Evolutionary conservation across 2,113 vertebrate species (phyloP).

Genomic region (Toxotes chatareus): DNA sequence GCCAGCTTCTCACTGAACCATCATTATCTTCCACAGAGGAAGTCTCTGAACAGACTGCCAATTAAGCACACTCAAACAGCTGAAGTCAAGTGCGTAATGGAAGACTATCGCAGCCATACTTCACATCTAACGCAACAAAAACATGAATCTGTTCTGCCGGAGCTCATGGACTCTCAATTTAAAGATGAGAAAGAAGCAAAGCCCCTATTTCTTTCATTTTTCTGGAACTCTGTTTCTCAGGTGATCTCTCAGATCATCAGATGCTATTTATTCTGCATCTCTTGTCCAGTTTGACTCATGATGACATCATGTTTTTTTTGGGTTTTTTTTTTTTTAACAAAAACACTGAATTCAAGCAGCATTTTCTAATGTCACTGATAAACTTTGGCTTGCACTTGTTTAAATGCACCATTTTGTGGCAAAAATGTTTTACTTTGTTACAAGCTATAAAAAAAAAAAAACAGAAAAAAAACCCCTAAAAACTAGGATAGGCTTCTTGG

Average conservation of each 20-base stretch:
- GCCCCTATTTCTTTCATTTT: not conserved
- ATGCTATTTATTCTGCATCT: conserved; percentile 12
- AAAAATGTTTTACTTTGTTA: not conserved
- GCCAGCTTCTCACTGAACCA: conserved; percentile 41
- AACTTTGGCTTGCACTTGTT: not conserved
- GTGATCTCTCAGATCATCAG: not conserved
- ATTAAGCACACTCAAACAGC: conserved; percentile 46
- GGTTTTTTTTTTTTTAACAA: too few species aligned
- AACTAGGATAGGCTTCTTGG: too few species aligned
- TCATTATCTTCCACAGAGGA: conserved; percentile 60
- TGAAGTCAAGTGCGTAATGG: conserved; percentile 42
- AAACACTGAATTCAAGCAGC: too few species aligned
- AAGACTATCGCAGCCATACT: not conserved
- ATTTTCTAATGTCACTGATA: conserved; percentile 12
- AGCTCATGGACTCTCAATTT: not conserved
- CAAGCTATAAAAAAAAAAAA: not conserved
- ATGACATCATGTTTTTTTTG: not conserved
- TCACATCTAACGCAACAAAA: conserved; percentile 33
- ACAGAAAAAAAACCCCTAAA: not conserved
- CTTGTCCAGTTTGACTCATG: not conserved
- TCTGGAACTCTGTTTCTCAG: not conserved
- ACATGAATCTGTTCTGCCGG: conserved; percentile 6
- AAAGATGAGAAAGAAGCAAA: not conserved
- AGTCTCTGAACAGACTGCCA: conserved; percentile 48
- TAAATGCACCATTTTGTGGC: conserved; percentile 3